Evolutionary conservation across 2,888 invertebrate genomes (phyloP), one percentile per base, ranked within the genome.

Genomic region (Hyles lineata): DNA sequence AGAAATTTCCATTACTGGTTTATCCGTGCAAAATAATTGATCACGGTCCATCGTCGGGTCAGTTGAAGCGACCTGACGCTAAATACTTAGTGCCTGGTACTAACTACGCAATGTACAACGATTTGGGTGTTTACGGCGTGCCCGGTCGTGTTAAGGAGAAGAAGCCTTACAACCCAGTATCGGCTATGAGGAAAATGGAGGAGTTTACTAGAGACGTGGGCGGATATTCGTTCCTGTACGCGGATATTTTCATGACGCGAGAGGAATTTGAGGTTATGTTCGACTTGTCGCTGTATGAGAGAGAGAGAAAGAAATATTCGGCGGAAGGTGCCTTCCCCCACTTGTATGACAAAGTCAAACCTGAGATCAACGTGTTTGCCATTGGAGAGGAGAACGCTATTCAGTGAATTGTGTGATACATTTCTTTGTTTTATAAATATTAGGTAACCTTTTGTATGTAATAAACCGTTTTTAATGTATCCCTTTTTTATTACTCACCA

Each of bases 71-170:
- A 52, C 96, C 96, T 0, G 85, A 92, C 29, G 75, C 87, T 0
- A 95, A 96, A 73, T 96, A 96, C 80, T 81, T 96, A 70, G 95
- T 96, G 0, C 96, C 96, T 0, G 96, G 96, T 1, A 95, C 96
- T 0, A 93, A 96, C 82, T 96, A 96, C 87, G 96, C 96, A 6
- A 96, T 97, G 96, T 97, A 96, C 81, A 96, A 97, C 80, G 96
- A 97, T 87, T 89, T 96, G 70, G 96, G 97, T 0, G 95, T 97
- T 19, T 97, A 97, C 77, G 97, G 96, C 0, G 96, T 96, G 0
- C 96, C 96, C 0, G 96, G 96, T 0, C 95, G 92, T 76, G 96
- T 97, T 0, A 95, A 95, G 79, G 90, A 95, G 59, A 95, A 95
- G 85, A 90, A 94, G 79, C 90, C 94, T 0, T 97, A 96, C 80